These are phyloP conservation scores for Pipistrellus nathusii DNA, from an alignment of 2,797 vertebrate species.

Conservation along the genomic window DNA sequence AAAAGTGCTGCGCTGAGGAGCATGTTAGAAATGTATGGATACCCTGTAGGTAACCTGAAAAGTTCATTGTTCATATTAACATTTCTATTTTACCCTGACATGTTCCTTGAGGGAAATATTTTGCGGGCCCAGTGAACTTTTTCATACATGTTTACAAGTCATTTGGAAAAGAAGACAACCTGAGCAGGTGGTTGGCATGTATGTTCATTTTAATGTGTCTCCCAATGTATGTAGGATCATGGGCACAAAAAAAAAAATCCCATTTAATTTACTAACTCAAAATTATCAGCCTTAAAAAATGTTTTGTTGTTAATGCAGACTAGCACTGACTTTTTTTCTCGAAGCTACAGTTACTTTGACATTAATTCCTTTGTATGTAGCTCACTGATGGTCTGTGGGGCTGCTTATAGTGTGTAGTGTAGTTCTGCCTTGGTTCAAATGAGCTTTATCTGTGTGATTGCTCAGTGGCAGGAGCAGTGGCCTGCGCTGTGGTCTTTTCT, in stretches of 20 bases:
- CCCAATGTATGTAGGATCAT: background rate
- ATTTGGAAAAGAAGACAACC: background rate
- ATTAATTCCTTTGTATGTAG: background rate
- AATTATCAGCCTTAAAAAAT: background rate
- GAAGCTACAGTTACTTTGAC: background rate
- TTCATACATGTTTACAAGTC: background rate
- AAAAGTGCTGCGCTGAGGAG: background rate
- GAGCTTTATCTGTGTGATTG: background rate
- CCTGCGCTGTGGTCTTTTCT: background rate
- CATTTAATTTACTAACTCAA: constrained; percentile 1
- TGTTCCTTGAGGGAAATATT: constrained; percentile 5
- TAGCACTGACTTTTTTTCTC: background rate
- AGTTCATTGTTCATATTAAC: background rate
- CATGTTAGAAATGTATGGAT: background rate
- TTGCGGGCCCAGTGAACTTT: background rate
- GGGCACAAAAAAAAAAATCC: no score
- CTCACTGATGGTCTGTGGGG: background rate
- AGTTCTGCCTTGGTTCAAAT: background rate
- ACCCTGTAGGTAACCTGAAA: background rate
- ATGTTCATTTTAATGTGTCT: background rate
- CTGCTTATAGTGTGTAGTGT: no score
- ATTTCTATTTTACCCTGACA: background rate
- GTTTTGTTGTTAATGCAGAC: background rate
- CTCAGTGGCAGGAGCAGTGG: no score
- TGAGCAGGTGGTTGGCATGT: background rate